Evolutionary conservation across 2,797 vertebrate species (phyloP).

Genomic region (Pteronotus mesoamericanus): DNA sequence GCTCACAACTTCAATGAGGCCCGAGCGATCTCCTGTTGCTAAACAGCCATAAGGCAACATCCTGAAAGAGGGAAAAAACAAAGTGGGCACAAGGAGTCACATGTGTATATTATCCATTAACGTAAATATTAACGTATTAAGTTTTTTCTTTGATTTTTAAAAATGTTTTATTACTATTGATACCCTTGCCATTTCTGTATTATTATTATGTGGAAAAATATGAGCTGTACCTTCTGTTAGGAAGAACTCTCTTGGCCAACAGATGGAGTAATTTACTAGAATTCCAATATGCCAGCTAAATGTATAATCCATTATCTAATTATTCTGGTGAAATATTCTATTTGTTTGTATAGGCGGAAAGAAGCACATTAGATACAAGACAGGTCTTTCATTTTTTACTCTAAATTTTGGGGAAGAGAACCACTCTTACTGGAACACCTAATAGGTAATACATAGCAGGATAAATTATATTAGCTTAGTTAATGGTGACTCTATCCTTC

Average conservation of each 20-base stretch:
- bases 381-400: neutral
- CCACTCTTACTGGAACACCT: neutral
- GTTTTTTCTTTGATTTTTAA: neutral
- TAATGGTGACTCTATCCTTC: neutral
- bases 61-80: conserved; percentile 81
- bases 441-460: neutral
- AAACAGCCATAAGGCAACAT: conserved; percentile 97
- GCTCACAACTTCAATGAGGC: conserved; percentile 97
- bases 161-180: neutral
- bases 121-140: neutral
- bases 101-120: neutral
- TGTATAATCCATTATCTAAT: neutral
- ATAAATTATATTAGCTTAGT: neutral
- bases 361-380: neutral
- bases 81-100: neutral
- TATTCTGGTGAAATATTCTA: neutral
- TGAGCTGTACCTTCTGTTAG: neutral
- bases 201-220: neutral
- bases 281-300: conserved; percentile 7
- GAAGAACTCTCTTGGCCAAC: conserved; percentile 37
- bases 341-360: neutral
- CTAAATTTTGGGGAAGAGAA: neutral
- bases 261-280: conserved; percentile 65
- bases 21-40: conserved; percentile 96
- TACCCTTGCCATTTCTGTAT: neutral